Percentiles rank a stretch among this genome's conserved stretches.
These are phyloP conservation scores for Cyanoderma ruficeps DNA, from an alignment of 2,113 vertebrate species.

Conservation along the genomic window DNA sequence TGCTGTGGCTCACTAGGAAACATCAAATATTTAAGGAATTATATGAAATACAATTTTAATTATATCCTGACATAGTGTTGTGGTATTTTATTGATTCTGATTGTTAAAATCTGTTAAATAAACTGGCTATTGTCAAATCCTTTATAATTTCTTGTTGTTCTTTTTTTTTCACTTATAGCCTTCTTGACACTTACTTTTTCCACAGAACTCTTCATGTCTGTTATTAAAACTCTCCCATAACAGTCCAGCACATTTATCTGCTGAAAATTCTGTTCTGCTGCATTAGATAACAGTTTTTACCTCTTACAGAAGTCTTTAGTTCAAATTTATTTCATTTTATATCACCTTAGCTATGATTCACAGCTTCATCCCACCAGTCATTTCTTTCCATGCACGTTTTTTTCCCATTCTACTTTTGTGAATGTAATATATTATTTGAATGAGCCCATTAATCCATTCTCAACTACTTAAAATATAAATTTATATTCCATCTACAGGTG, in stretches of 20 bases:
- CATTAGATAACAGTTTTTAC: neutral
- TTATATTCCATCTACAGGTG: neutral
- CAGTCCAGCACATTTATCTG: neutral
- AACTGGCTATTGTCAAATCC: neutral
- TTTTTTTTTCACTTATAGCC: neutral
- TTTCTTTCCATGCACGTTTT: fast-evolving
- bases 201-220: neutral
- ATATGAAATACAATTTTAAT: neutral
- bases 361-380: neutral
- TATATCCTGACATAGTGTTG: neutral
- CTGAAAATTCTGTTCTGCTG: neutral
- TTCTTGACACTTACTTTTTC: neutral
- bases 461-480: neutral
- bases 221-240: neutral
- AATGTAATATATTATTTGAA: neutral
- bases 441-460: neutral
- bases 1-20: neutral
- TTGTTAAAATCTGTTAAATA: neutral
- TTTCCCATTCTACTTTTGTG: neutral
- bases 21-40: neutral
- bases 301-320: neutral
- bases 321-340: neutral
- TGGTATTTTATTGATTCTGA: neutral
- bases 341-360: neutral
- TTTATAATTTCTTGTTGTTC: neutral